These are phyloP conservation scores for Drosophila trapezifrons DNA, from an alignment of 1,140 invertebrate genomes.

Conservation along the genomic window DNA sequence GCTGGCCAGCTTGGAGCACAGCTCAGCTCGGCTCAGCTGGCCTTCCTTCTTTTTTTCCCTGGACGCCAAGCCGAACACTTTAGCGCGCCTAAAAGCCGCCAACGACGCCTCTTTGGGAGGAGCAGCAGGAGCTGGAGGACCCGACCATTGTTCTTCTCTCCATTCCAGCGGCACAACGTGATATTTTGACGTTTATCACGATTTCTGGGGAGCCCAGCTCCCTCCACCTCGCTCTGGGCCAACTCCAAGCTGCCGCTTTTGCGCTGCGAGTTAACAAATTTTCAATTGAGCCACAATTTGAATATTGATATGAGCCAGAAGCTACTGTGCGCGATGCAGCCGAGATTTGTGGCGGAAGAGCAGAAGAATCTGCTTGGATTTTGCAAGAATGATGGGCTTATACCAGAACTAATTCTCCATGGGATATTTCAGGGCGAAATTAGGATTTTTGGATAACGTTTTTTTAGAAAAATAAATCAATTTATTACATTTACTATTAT, in stretches of 20 bases:
- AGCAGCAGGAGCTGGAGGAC: conserved; percentile 14
- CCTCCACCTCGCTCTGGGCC: neutral
- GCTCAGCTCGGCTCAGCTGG: conserved; percentile 17
- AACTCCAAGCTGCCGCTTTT: conserved; percentile 2
- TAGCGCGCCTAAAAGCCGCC: conserved; percentile 79
- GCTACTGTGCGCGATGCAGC: conserved; percentile 63
- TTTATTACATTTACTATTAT: no score
- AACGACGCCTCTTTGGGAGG: conserved; percentile 63
- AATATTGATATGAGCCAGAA: conserved; percentile 69
- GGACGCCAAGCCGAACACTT: conserved; percentile 79
- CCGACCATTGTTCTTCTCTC: conserved; percentile 67
- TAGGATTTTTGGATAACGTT: no score
- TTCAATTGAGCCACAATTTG: conserved; percentile 82
- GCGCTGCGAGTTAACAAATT: conserved; percentile 71
- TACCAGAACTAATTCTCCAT: neutral
- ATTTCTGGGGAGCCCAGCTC: conserved; percentile 57
- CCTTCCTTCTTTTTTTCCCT: conserved; percentile 23
- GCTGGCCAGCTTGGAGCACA: conserved; percentile 11
- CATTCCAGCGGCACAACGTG: conserved; percentile 64
- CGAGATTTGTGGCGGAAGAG: conserved; percentile 41
- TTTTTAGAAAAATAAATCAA: no score
- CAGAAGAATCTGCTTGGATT: neutral
- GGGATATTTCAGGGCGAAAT: no score
- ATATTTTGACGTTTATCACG: conserved; percentile 83
- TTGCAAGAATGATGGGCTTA: neutral